These are phyloP conservation scores for Gymnorhina tibicen DNA, from an alignment of 2,113 vertebrate species.

Conservation along the genomic window DNA sequence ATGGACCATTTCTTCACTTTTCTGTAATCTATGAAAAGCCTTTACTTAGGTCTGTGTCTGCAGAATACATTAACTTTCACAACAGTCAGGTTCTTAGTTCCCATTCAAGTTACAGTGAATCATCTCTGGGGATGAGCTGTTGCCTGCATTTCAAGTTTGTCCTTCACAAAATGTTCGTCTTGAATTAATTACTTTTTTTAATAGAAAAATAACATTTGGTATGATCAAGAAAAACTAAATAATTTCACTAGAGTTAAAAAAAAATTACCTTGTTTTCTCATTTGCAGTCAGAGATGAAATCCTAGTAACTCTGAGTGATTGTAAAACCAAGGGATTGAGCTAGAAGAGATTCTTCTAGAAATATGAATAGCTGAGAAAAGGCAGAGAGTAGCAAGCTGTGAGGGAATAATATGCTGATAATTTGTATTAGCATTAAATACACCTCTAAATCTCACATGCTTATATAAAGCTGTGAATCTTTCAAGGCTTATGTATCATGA, in stretches of 20 bases:
- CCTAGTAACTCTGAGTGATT: background rate
- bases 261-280: background rate
- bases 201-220: background rate
- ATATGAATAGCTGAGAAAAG: background rate
- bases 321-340: background rate
- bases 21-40: background rate
- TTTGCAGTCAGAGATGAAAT: background rate
- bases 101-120: background rate
- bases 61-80: background rate
- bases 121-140: background rate
- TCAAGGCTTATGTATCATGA: background rate
- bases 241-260: background rate
- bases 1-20: background rate
- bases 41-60: background rate
- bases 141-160: background rate
- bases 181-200: background rate
- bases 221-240: background rate
- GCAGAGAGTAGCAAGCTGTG: background rate
- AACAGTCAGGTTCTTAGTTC: background rate
- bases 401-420: background rate
- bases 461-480: background rate
- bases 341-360: background rate
- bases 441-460: background rate
- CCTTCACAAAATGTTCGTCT: background rate
- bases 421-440: background rate